These are phyloP conservation scores for Dicrostonyx torquatus DNA, from an alignment of 2,797 vertebrate genomes.

Conservation along the genomic window DNA sequence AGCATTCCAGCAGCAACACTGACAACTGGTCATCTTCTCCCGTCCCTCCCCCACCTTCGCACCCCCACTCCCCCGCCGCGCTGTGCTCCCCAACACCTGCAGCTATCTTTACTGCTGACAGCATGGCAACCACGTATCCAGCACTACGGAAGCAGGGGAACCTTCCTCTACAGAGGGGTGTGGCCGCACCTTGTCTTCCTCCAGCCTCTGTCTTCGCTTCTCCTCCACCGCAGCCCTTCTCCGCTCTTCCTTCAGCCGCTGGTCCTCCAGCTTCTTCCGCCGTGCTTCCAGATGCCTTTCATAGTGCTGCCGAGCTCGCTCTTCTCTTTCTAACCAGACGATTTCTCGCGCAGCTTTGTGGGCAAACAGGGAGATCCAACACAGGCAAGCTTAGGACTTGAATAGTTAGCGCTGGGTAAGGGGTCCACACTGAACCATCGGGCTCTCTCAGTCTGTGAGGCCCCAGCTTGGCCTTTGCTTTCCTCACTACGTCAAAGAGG, in stretches of 20 bases:
- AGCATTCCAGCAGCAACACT: neutral
- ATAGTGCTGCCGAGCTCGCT: conserved; percentile 93
- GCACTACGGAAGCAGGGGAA: rapidly evolving
- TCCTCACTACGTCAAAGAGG: neutral
- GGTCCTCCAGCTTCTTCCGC: conserved; percentile 93
- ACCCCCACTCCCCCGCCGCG: neutral
- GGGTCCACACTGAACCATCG: neutral
- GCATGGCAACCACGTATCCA: neutral
- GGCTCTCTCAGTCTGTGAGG: neutral
- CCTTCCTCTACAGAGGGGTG: rapidly evolving
- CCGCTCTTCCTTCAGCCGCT: conserved; percentile 93
- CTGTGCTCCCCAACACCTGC: neutral
- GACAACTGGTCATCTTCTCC: rapidly evolving
- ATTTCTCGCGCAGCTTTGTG: conserved; percentile 91
- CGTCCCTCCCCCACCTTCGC: neutral
- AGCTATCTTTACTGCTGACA: neutral
- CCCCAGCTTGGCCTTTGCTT: neutral
- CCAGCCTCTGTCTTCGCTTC: conserved; percentile 93
- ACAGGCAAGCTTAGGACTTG: neutral
- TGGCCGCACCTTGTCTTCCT: conserved; percentile 92
- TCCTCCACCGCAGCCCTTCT: conserved; percentile 94
- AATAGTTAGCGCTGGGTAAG: neutral
- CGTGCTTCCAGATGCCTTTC: conserved; percentile 94
- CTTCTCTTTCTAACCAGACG: conserved; percentile 93
- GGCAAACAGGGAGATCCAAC: conserved; percentile 62